Base-by-base conservation (phyloP, 2,797 vertebrate genomes). In the Semaprochilodus insignis region DNA sequence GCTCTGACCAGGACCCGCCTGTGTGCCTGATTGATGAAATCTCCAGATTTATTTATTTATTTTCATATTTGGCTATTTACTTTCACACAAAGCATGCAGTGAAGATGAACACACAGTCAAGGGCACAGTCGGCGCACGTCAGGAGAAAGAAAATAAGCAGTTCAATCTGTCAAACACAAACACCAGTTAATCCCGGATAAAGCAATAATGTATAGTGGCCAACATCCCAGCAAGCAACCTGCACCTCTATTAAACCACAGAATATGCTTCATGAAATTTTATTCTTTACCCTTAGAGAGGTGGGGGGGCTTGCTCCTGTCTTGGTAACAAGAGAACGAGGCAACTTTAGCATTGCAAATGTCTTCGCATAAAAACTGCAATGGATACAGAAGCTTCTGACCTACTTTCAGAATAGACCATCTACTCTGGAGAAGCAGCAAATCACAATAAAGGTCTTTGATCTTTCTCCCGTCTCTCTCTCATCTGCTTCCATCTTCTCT, bases 321-420 rank as follows among this genome's bases (percentile, higher is more conserved):
- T 66, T 6, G 23, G 7, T 63, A 40, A 65, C 13, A 21, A 80
- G 31, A 62, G 74, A 80, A 66, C 8, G 52, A 34, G 44, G 51
- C 19, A 8, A 73, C 63, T 72, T 84, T 72, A 78, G 31, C 71
- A 78, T 66, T 27, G 60, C 55, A 82, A 59, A 77, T 65, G 52
- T 23, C 60, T 59, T 75, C 14, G 48, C 16, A 34, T 52, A 55
- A 77, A 82, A 72, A 55, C 34, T 74, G 54, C 15, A 78, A 19
- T 74, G 44, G 59, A 63, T 66, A 40, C 10, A 5, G 17, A 31
- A 72, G 70, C 23, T 74, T 51, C 70, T 83, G 82, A 79, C 87
- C 83, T 85, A 86, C 54, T 83, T 88, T 63, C 62, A 51, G 72
- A 81, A 78, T 86, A 80, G 79, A 80, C 65, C 76, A 25, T 78